These are phyloP conservation scores for Orthosia cruda DNA, from an alignment of 2,888 invertebrate genomes.

Conservation along the genomic window DNA sequence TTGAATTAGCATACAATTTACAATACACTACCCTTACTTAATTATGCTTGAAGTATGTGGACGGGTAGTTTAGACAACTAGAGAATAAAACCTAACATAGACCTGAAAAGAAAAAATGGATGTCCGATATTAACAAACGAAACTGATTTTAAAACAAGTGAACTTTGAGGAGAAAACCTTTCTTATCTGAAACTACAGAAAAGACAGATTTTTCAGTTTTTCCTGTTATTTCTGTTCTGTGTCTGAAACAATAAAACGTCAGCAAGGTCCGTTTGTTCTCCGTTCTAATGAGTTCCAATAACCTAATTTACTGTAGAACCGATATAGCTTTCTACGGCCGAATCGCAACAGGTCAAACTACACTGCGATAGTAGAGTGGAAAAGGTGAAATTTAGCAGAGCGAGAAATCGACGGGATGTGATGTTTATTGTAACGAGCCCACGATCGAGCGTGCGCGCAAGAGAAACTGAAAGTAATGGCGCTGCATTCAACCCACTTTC, in stretches of 20 bases:
- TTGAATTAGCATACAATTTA: not conserved
- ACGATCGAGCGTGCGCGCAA: constrained; percentile 88
- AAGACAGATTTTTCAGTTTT: no score
- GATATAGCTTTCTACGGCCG: constrained; percentile 84
- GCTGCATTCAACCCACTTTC: constrained; percentile 91
- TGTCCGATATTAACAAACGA: not conserved
- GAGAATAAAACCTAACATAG: not conserved
- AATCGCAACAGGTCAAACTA: constrained; percentile 83
- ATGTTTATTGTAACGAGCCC: constrained; percentile 91
- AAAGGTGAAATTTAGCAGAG: constrained; percentile 91
- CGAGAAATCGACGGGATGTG: constrained; percentile 91
- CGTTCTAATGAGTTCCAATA: constrained; percentile 69
- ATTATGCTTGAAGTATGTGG: not conserved
- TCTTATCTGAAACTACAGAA: constrained; percentile 46
- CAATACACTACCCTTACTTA: not conserved
- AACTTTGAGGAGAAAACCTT: constrained; percentile 1
- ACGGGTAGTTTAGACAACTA: not conserved
- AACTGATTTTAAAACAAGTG: not conserved
- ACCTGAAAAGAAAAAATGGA: not conserved
- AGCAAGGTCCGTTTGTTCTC: constrained; percentile 51
- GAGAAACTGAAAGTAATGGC: constrained; percentile 91
- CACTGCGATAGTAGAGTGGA: constrained; percentile 85
- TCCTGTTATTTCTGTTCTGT: no score
- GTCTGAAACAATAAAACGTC: constrained; percentile 50
- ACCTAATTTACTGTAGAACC: constrained; percentile 68